Conservation (phyloP, 2,888 invertebrate species). For the Drosophila glabriapex region DNA sequence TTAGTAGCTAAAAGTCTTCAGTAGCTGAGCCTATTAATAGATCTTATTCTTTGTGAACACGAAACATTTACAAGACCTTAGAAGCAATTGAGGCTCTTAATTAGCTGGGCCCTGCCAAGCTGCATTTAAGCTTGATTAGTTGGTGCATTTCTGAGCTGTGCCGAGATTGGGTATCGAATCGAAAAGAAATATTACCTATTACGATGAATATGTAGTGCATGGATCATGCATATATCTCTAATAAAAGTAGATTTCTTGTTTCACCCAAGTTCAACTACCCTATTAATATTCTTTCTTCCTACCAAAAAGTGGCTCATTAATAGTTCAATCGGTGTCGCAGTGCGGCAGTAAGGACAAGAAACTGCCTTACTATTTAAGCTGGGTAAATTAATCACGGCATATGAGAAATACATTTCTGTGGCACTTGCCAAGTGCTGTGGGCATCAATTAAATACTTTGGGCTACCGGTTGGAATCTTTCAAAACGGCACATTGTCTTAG, state of each 20-base stretch:
- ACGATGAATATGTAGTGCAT: too few species aligned
- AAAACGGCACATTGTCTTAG: slow-evolving; percentile 78
- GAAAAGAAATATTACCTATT: neutral
- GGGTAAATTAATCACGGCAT: slow-evolving; percentile 60
- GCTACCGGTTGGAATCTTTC: slow-evolving; percentile 64
- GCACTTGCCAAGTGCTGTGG: slow-evolving; percentile 42
- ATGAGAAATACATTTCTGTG: slow-evolving; percentile 38
- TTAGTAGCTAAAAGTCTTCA: slow-evolving; percentile 18
- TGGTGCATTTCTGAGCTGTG: neutral
- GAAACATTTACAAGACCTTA: slow-evolving; percentile 28
- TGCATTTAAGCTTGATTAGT: slow-evolving; percentile 26
- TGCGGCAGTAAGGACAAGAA: slow-evolving; percentile 1
- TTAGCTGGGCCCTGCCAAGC: slow-evolving; percentile 40
- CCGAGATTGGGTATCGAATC: neutral
- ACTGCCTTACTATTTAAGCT: neutral
- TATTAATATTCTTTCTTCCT: neutral
- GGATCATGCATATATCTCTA: neutral
- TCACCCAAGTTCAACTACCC: neutral
- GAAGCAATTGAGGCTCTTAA: slow-evolving; percentile 39
- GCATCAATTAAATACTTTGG: slow-evolving; percentile 69
- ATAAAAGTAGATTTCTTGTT: neutral
- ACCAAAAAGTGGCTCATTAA: neutral
- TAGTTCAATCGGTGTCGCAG: neutral
- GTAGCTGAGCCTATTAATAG: slow-evolving; percentile 9
- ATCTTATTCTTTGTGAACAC: slow-evolving; percentile 30